These are phyloP conservation scores for Chymomyza procnemis DNA, from an alignment of 2,888 invertebrate genomes.

Conservation along the genomic window DNA sequence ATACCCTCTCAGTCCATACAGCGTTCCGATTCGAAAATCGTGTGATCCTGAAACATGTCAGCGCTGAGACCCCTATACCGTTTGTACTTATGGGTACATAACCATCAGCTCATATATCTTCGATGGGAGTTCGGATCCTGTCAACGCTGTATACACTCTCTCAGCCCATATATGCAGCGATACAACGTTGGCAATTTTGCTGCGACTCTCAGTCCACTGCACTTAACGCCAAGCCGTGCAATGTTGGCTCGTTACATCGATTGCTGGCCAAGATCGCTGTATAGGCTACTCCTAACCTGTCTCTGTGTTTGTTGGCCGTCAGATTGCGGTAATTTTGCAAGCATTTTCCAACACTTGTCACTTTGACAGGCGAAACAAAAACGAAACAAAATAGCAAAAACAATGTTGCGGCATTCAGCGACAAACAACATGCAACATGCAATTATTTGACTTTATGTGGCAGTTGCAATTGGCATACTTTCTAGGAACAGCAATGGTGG, in stretches of 20 bases:
- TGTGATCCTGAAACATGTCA: too few species aligned
- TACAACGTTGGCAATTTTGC: constrained; percentile 41
- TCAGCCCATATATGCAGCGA: constrained; percentile 9
- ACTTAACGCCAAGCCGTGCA: constrained; percentile 49
- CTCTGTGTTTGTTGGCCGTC: constrained; percentile 2
- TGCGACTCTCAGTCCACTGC: not conserved
- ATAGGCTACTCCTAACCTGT: constrained; percentile 22
- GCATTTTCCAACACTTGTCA: constrained; percentile 60
- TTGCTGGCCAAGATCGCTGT: constrained; percentile 14
- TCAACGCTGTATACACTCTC: too few species aligned
- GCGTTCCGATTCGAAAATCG: too few species aligned
- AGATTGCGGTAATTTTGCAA: constrained; percentile 36
- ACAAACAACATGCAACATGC: not conserved
- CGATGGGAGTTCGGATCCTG: too few species aligned
- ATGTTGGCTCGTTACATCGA: constrained; percentile 18
- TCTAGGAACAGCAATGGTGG: constrained; percentile 4
- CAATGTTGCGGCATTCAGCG: constrained; percentile 29
- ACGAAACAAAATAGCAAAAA: too few species aligned
- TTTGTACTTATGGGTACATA: too few species aligned
- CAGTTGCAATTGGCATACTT: not conserved
- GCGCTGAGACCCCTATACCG: too few species aligned
- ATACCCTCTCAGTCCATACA: too few species aligned
- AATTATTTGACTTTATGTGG: constrained; percentile 7
- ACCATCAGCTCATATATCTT: too few species aligned
- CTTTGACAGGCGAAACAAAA: constrained; percentile 43